These are phyloP conservation scores for Strigamia transsilvanica DNA, from an alignment of 2,888 invertebrate genomes.

Conservation along the genomic window DNA sequence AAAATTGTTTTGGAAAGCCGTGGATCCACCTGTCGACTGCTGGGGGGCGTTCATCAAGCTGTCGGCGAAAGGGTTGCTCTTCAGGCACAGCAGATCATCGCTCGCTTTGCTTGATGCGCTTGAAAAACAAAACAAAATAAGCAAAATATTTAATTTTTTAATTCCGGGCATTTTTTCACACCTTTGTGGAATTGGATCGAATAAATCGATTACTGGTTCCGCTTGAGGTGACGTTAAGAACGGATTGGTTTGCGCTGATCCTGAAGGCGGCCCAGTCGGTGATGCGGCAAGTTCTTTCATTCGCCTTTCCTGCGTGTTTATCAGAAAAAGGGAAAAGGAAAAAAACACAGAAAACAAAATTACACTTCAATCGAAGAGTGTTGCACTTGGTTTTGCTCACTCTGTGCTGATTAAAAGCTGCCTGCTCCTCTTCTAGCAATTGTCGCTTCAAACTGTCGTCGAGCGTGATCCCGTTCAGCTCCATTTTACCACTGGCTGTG, in stretches of 20 bases:
- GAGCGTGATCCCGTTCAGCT: conserved; percentile 66
- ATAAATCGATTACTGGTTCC: conserved; percentile 56
- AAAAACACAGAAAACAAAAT: conserved; percentile 24
- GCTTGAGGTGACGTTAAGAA: conserved; percentile 78
- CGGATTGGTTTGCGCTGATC: conserved; percentile 76
- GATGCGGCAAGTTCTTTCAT: conserved; percentile 67
- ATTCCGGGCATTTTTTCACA: no score
- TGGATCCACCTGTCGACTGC: conserved; percentile 67
- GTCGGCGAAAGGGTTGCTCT: conserved; percentile 84
- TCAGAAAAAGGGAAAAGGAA: no score
- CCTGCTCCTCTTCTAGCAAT: conserved; percentile 94
- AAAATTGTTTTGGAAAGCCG: conserved; percentile 52
- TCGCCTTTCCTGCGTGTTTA: conserved; percentile 57
- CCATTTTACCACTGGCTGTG: conserved; percentile 71
- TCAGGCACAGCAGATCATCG: conserved; percentile 84
- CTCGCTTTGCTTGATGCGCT: conserved; percentile 72
- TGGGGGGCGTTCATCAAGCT: conserved; percentile 60
- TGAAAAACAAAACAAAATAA: background rate
- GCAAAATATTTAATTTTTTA: no score
- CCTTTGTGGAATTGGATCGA: conserved; percentile 57
- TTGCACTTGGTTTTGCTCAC: conserved; percentile 62
- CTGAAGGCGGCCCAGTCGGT: conserved; percentile 57
- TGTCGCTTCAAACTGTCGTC: conserved; percentile 86
- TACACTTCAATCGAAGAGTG: background rate
- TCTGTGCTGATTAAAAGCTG: conserved; percentile 94